Percentiles rank a stretch among this genome's conserved stretches.
Evolutionary conservation across 2,888 invertebrate species (phyloP).

Genomic region (Tanytarsus gracilentus): DNA sequence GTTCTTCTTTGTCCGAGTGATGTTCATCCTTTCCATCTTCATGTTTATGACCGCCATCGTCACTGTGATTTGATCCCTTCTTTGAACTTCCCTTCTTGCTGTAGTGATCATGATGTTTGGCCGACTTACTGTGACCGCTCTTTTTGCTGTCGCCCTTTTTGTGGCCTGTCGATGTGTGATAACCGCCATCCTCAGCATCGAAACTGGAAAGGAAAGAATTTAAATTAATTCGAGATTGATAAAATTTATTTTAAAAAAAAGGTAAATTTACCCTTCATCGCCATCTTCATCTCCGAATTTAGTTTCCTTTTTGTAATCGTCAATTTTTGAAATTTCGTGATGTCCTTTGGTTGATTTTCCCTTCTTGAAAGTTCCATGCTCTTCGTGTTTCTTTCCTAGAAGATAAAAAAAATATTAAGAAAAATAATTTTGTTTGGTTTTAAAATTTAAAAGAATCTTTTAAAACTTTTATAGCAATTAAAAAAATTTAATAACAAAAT

Average conservation of each 20-base stretch:
- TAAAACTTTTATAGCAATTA: too few species aligned
- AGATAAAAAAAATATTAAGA: too few species aligned
- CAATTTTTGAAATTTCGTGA: constrained; percentile 73
- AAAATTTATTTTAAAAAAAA: too few species aligned
- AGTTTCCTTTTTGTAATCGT: constrained; percentile 79
- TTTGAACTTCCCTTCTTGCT: constrained; percentile 73
- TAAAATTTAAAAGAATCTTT: too few species aligned
- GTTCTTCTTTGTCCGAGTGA: constrained; percentile 61
- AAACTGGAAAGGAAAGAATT: too few species aligned
- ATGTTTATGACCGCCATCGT: constrained; percentile 70
- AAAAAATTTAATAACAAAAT: too few species aligned
- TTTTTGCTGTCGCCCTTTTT: constrained; percentile 74
- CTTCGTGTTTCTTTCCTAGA: constrained; percentile 43
- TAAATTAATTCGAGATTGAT: too few species aligned
- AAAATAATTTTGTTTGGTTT: too few species aligned
- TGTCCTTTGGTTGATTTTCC: constrained; percentile 80
- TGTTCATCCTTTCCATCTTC: constrained; percentile 69
- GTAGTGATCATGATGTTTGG: constrained; percentile 65
- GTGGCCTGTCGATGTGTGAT: constrained; percentile 68
- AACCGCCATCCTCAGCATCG: constrained; percentile 71
- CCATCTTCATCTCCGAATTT: constrained; percentile 80
- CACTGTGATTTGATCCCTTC: constrained; percentile 70
- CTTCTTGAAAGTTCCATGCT: constrained; percentile 64
- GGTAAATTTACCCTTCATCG: constrained; percentile 64
- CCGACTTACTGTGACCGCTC: constrained; percentile 68